Evolutionary conservation across 2,888 invertebrate species (phyloP).

Genomic region (Cantharis rustica): DNA sequence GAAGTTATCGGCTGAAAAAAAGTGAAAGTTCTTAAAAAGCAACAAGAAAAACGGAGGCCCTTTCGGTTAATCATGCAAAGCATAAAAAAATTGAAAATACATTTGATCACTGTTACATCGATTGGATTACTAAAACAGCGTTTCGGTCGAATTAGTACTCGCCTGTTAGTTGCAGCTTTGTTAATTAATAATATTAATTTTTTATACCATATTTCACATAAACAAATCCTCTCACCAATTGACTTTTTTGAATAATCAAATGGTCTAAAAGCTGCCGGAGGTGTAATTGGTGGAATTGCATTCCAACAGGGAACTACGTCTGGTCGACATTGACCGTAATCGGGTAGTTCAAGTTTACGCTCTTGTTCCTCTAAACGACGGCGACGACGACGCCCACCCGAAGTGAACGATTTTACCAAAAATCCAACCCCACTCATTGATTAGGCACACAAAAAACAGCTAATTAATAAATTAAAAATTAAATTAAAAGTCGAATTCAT

Average conservation of each 20-base stretch:
- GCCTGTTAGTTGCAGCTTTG: not conserved
- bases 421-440: conserved; percentile 65
- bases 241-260: conserved; percentile 11
- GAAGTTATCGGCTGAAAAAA: not conserved
- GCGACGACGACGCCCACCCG: conserved; percentile 64
- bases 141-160: not conserved
- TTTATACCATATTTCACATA: not conserved
- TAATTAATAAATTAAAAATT: not conserved
- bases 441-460: not conserved
- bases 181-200: not conserved
- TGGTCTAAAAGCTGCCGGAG: conserved; percentile 66
- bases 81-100: not conserved
- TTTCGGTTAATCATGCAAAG: not conserved
- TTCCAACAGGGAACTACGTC: conserved; percentile 65
- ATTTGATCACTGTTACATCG: not conserved
- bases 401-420: conserved; percentile 69
- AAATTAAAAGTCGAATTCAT: not conserved
- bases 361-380: conserved; percentile 68
- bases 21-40: not conserved
- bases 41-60: not conserved
- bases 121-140: not conserved
- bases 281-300: conserved; percentile 67
- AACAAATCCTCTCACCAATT: conserved; percentile 5
- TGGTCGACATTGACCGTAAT: conserved; percentile 52
- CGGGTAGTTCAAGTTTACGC: conserved; percentile 44